These are phyloP conservation scores for Coptodon bakossiorum DNA, from an alignment of 2,113 vertebrate species.

Conservation along the genomic window DNA sequence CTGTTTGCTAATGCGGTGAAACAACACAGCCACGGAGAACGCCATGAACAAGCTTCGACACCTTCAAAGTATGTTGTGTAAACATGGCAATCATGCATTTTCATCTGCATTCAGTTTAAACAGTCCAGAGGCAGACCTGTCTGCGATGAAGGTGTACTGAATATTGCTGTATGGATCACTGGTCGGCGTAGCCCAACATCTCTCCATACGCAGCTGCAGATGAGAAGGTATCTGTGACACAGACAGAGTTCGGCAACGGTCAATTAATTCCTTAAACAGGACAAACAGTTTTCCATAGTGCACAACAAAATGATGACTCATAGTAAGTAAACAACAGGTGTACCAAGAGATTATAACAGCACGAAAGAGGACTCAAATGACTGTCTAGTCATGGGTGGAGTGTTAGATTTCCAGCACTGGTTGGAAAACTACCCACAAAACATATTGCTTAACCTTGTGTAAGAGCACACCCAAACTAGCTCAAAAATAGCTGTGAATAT, in stretches of 20 bases:
- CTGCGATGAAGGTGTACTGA: slow-evolving; percentile 73
- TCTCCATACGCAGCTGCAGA: slow-evolving; percentile 68
- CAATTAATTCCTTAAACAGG: not conserved
- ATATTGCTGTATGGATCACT: slow-evolving; percentile 72
- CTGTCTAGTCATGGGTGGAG: not conserved
- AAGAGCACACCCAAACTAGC: not conserved
- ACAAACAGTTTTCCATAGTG: not conserved
- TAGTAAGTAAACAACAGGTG: slow-evolving; percentile 48
- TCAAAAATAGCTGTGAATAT: not conserved
- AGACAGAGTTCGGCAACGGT: not conserved
- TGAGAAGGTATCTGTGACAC: slow-evolving; percentile 61
- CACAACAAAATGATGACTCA: not conserved
- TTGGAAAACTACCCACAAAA: not conserved
- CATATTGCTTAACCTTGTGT: not conserved
- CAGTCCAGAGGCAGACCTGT: slow-evolving; percentile 57
- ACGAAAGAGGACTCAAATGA: not conserved
- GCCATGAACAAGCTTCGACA: not conserved
- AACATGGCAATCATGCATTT: not conserved
- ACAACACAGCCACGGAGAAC: not conserved
- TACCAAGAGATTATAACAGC: not conserved
- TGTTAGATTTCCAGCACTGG: not conserved
- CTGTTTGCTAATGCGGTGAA: not conserved
- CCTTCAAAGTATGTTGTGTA: not conserved
- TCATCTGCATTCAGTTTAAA: not conserved
- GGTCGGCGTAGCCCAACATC: slow-evolving; percentile 73